A percentile compares a stretch with the other conserved stretches of the same genome.
Conservation (phyloP, 2,797 vertebrate species). For the Bradypodion pumilum region DNA sequence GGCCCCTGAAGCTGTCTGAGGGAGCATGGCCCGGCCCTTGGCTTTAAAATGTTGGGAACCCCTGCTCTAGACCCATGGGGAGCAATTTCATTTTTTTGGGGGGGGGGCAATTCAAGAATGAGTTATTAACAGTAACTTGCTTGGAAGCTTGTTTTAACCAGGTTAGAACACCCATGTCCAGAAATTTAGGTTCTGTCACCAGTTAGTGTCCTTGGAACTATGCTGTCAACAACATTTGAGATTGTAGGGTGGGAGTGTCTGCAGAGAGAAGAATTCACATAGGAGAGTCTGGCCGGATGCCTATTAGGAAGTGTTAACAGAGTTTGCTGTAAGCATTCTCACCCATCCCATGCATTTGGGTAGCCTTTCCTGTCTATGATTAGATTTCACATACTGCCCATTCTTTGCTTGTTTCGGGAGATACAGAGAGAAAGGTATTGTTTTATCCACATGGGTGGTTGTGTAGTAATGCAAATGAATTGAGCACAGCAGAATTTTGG, state of each 20-base stretch:
- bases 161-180: not conserved
- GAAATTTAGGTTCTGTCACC: conserved; percentile 45
- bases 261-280: conserved; percentile 42
- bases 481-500: not conserved
- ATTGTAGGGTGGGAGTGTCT: not conserved
- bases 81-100: no score
- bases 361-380: conserved; percentile 56
- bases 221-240: conserved; percentile 40
- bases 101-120: no score
- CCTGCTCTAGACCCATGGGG: no score
- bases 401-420: conserved; percentile 53
- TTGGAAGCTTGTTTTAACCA: no score
- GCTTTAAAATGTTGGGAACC: no score
- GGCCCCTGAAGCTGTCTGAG: no score
- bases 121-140: no score
- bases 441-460: conserved; percentile 2
- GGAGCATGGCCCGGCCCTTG: no score
- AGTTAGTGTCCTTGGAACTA: conserved; percentile 49
- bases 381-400: conserved; percentile 27
- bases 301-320: conserved; percentile 60
- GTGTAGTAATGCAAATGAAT: conserved; percentile 44
- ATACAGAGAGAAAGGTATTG: conserved; percentile 18
- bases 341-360: conserved; percentile 35
- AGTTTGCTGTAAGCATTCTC: conserved; percentile 41
- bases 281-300: conserved; percentile 69